Base-by-base conservation (phyloP, 2,888 invertebrate species). In the Cephus rjabovi region DNA sequence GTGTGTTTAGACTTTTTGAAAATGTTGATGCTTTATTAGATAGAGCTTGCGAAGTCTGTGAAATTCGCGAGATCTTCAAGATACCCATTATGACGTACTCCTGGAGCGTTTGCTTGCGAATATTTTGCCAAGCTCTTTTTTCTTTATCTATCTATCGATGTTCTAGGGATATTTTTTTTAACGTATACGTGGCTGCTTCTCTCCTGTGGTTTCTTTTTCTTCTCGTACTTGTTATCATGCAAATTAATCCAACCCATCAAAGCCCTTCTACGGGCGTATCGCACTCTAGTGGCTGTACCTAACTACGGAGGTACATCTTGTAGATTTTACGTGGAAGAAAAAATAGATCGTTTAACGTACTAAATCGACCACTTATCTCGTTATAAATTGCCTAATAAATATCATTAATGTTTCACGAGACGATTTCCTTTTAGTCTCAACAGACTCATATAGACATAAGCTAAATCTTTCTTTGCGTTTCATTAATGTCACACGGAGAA, bases 321-420 rank as follows among this genome's bases (percentile, higher is more conserved):
- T 23, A 23, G 56, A 56, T 56, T 56, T 56, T 15, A 56, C 56
- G 23, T 23, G 56, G 2, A 56, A 34, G 74, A 83, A 83, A 85
- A 85, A 81, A 80, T 79, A 81, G 82, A 84, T 86, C 83, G 79
- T 82, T 86, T 83, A 82, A 73, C 78, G 77, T 81, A 82, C 80
- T 83, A 85, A 86, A 87, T 87, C 86, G 85, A 77, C 78, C 82
- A 83, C 83, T 86, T 84, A 83, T 81, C 79, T 84, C 81, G 81
- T 86, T 83, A 84, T 81, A 83, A 84, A 83, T 80, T 85, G 83
- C 80, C 74, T 83, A 77, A 86, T 87, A 84, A 86, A 85, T 70
- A 75, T 75, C 77, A 71, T 77, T 77, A 77, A 75, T 77, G 77
- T 56, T 56, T 56, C 9, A 23, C 23, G 23, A 56, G 23, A 56